Conservation (phyloP, 2,888 invertebrate genomes). For the Plagodis pulveraria region DNA sequence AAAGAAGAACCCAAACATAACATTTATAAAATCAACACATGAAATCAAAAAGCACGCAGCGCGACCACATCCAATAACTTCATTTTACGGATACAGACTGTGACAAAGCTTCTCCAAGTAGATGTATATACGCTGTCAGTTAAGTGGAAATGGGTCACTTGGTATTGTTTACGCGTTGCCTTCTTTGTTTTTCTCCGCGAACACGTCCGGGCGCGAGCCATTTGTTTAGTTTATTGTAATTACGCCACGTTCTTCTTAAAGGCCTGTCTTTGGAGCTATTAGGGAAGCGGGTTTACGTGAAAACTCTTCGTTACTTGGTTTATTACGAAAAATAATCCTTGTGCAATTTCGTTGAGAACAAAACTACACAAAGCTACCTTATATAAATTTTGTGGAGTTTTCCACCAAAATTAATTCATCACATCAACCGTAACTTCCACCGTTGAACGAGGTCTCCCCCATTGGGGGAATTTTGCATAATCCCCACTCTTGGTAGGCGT, state of each 20-base stretch:
- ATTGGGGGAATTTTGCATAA: too few species aligned
- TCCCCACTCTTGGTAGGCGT: too few species aligned
- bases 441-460: too few species aligned
- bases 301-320: background rate
- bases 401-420: too few species aligned
- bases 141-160: slow-evolving; percentile 29
- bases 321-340: background rate
- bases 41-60: slow-evolving; percentile 6
- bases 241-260: slow-evolving; percentile 18
- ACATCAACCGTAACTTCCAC: too few species aligned
- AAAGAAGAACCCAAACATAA: background rate
- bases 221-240: slow-evolving; percentile 26
- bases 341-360: background rate
- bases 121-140: slow-evolving; percentile 7
- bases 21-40: slow-evolving; percentile 6
- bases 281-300: background rate
- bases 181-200: slow-evolving; percentile 26
- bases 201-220: slow-evolving; percentile 25
- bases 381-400: too few species aligned
- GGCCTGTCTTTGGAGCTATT: slow-evolving; percentile 9
- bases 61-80: slow-evolving; percentile 3
- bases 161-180: slow-evolving; percentile 19
- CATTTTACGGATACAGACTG: slow-evolving; percentile 6
- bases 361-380: background rate
- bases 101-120: slow-evolving; percentile 11